These are phyloP conservation scores for Hemistola chrysoprasaria DNA, from an alignment of 2,888 invertebrate species.

Conservation along the genomic window DNA sequence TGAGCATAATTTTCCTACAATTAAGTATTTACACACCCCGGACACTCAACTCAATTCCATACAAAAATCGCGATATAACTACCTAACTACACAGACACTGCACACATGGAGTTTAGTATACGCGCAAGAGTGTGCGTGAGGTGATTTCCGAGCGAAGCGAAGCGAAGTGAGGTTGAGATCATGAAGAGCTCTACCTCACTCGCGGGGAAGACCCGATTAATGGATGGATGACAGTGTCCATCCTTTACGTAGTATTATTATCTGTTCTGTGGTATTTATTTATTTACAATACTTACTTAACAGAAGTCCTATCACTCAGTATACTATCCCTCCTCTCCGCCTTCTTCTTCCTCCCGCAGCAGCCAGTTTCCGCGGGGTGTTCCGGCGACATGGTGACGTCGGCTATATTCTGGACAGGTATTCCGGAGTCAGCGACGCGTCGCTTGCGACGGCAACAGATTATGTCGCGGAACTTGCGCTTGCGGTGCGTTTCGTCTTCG, in stretches of 20 bases:
- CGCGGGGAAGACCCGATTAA: no score
- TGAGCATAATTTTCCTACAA: no score
- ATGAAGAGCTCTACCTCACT: not conserved
- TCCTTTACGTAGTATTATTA: no score
- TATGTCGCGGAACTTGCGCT: constrained; percentile 72
- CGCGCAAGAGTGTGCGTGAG: no score
- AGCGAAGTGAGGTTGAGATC: not conserved
- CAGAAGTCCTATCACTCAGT: constrained; percentile 70
- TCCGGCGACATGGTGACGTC: constrained; percentile 39
- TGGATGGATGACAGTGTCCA: no score
- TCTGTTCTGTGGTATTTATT: no score
- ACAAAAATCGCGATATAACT: no score
- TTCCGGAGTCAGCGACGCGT: constrained; percentile 48
- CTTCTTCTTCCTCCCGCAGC: constrained; percentile 61
- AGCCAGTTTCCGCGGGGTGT: constrained; percentile 23
- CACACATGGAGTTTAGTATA: no score
- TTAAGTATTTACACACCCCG: no score
- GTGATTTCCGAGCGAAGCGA: no score
- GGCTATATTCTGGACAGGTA: constrained; percentile 25
- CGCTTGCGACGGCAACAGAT: constrained; percentile 59
- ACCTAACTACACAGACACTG: no score
- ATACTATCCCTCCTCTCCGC: constrained; percentile 80
- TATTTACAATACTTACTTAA: constrained; percentile 46
- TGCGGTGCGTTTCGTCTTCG: constrained; percentile 69
- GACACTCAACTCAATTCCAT: no score